Base-by-base conservation (phyloP, 2,113 vertebrate species). In the Myiozetetes cayanensis region DNA sequence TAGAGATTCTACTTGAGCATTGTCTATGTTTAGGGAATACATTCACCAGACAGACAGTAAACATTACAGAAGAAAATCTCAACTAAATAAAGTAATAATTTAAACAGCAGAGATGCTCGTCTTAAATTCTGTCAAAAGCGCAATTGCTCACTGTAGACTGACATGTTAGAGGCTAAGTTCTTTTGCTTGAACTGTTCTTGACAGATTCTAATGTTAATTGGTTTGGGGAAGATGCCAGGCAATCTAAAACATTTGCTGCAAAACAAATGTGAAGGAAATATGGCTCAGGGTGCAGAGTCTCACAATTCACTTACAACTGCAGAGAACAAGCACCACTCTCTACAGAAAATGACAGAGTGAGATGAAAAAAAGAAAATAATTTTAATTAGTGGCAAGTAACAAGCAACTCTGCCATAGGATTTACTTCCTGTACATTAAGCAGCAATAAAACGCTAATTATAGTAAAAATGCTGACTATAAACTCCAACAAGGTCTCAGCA, bases 171-270 rank as follows among this genome's bases (percentile, higher is more conserved):
- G 39, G 61, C 73, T 93, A 78, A 46, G 76, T 79, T 94, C 41
- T 74, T 87, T 85, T 78, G 88, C 88, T 53, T 95, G 88, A 93
- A 95, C 93, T 79, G 70, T 72, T 96, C 70, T 81, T 93, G 90
- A 97, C 94, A 96, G 93, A 93, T 92, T 96, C 94, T 87, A 84
- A 90, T 90, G 96, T 92, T 97, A 96, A 96, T 92, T 90, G 86
- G 93, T 94, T 94, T 94, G 90, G 96, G 96, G 94, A 95, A 95
- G 79, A 96, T 90, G 96, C 96, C 96, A 97, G 83, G 87, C 90
- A 92, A 85, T 79, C 83, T 85, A 90, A 97, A 94, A 90, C 83
- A 65, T 82, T 90, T 91, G 86, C 93, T 2, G 9, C 73, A 92
- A 90, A 96, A 94, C 73, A 96, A 95, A 96, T 43, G 77, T 75